A percentile compares a stretch with the other conserved stretches of the same genome.
These are phyloP conservation scores for Buathra laborator DNA, from an alignment of 2,888 invertebrate species.

Conservation along the genomic window DNA sequence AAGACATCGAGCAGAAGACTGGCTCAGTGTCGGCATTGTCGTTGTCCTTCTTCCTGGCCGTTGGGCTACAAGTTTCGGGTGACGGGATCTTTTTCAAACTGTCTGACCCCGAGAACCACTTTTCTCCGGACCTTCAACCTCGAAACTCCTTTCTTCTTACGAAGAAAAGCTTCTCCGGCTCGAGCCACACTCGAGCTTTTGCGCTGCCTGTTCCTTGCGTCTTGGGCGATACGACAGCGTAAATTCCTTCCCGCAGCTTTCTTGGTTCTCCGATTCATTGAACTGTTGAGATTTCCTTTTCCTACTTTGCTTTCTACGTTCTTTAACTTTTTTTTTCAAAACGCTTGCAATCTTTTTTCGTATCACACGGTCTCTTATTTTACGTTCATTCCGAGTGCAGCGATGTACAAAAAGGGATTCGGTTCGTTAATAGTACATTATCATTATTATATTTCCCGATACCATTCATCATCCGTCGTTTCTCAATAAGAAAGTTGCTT, in stretches of 20 bases:
- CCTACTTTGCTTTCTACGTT: neutral
- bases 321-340: conserved; percentile 1
- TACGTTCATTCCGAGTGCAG: neutral
- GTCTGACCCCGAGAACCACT: conserved; percentile 69
- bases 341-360: neutral
- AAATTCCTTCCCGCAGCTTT: conserved; percentile 40
- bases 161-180: conserved; percentile 54
- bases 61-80: conserved; percentile 50
- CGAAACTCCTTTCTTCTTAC: conserved; percentile 60
- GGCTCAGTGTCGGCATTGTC: conserved; percentile 21
- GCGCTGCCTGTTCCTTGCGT: conserved; percentile 39
- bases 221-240: conserved; percentile 44
- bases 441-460: too few species aligned
- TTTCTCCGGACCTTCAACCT: conserved; percentile 63
- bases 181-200: conserved; percentile 40
- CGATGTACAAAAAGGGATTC: too few species aligned
- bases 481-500: neutral
- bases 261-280: conserved; percentile 8
- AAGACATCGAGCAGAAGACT: conserved; percentile 2
- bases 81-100: conserved; percentile 64
- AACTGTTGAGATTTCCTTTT: conserved; percentile 7
- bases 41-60: conserved; percentile 16
- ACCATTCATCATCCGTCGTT: neutral
- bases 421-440: too few species aligned
- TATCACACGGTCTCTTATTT: conserved; percentile 10